Evolutionary conservation across 2,113 vertebrate genomes (phyloP), one percentile per base, ranked within the genome.

Genomic region (Limnothrissa miodon): DNA sequence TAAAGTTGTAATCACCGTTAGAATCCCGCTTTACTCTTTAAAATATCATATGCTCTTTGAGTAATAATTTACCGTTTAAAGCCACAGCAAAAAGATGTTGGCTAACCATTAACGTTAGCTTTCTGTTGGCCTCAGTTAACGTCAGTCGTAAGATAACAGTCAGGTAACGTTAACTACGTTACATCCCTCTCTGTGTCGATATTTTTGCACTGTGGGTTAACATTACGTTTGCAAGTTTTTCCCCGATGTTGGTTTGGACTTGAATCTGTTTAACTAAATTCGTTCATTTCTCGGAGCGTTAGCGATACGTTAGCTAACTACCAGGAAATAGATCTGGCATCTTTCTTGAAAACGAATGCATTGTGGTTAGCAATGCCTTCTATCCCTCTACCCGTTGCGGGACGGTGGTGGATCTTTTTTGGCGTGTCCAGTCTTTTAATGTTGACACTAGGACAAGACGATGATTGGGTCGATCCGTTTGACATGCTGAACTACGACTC

Each of bases 401-500:
- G 33, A 36, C 10, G 10, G 15, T 74, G 66, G 11, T 74, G 13
- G 11, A 11, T 74, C 13, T 36, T 74, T 74, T 39, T 74, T 17
- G 29, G 66, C 33, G 29, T 74, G 29, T 39, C 5, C 66, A 74
- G 66, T 74, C 11, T 39, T 13, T 74, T 74, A 33, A 11, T 36
- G 11, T 36, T 74, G 25, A 33, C 66, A 13, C 29, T 17, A 36
- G 66, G 66, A 13, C 66, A 74, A 74, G 33, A 92, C 23, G 84
- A 88, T 4, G 92, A 89, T 4, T 94, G 93, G 94, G 42, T 93
- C 2, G 91, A 95, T 82, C 93, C 93, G 0, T 90, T 89, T 5
- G 92, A 95, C 53, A 93, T 94, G 93, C 45, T 94, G 0, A 92
- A 93, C 87, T 94, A 93, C 62, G 93, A 94, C 10, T 1, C 91